Percentiles rank a stretch among this genome's conserved stretches.
Conservation (phyloP, 2,888 invertebrate genomes). For the Microplitis deprimator region DNA sequence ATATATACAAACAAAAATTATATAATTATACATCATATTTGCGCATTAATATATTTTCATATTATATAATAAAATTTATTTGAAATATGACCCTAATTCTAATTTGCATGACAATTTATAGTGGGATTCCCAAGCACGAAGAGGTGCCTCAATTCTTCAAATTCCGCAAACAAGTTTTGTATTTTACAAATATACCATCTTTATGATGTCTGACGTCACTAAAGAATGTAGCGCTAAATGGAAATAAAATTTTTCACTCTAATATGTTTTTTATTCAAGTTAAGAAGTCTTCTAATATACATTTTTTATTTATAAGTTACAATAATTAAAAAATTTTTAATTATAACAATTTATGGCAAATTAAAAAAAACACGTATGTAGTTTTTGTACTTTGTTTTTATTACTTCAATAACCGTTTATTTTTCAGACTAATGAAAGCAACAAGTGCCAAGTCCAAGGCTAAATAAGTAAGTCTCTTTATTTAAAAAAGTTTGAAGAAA, state of each 20-base stretch:
- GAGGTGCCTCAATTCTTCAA: neutral
- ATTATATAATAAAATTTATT: neutral
- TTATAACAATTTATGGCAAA: neutral
- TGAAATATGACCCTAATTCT: neutral
- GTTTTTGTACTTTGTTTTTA: neutral
- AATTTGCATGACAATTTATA: neutral
- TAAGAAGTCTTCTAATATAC: too few species aligned
- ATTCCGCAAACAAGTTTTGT: neutral
- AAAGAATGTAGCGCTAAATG: too few species aligned
- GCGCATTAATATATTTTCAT: neutral
- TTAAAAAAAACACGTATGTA: neutral
- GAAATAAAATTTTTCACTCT: too few species aligned
- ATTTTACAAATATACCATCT: neutral
- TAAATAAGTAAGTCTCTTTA: constrained; percentile 20
- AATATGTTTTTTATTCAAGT: too few species aligned
- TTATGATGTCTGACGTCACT: neutral
- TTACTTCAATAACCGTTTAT: neutral
- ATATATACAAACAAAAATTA: neutral
- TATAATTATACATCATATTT: neutral
- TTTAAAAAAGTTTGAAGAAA: constrained; percentile 1
- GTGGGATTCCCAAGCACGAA: neutral
- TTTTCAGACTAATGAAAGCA: constrained; percentile 12
- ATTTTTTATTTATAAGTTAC: too few species aligned
- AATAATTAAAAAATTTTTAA: neutral
- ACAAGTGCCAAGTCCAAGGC: constrained; percentile 29